These are phyloP conservation scores for Tenthredo livida DNA, from an alignment of 2,888 invertebrate species.

Conservation along the genomic window DNA sequence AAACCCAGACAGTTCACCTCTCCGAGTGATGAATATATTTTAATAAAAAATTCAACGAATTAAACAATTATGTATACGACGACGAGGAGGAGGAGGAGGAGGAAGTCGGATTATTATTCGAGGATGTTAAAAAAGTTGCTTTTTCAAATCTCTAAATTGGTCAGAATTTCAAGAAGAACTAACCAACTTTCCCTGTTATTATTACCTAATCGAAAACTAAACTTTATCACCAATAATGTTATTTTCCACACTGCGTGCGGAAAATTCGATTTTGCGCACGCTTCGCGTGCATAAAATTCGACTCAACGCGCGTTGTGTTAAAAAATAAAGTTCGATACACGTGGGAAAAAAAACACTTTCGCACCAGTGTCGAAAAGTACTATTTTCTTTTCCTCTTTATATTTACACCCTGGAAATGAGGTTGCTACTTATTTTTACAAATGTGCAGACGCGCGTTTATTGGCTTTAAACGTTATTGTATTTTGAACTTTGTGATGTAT, in stretches of 20 bases:
- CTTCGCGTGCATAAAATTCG: too few relatives aligned
- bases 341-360: too few relatives aligned
- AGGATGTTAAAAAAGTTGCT: not conserved
- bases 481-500: too few relatives aligned
- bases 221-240: too few relatives aligned
- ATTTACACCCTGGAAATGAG: not conserved
- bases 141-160: not conserved
- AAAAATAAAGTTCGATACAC: too few relatives aligned
- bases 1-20: not conserved
- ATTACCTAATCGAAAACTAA: too few relatives aligned
- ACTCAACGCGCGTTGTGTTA: too few relatives aligned
- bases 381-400: not conserved
- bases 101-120: not conserved
- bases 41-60: slow-evolving; percentile 5
- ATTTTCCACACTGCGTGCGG: too few relatives aligned
- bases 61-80: slow-evolving; percentile 5
- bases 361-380: too few relatives aligned
- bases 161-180: not conserved
- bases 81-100: not conserved
- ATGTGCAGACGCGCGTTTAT: not conserved
- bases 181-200: not conserved
- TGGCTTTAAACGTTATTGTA: not conserved
- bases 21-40: not conserved
- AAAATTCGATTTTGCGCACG: too few relatives aligned
- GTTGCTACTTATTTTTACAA: not conserved